Evolutionary conservation across 2,797 vertebrate species (phyloP), one percentile per base, ranked within the genome.

Genomic region (Lutjanus argentimaculatus): DNA sequence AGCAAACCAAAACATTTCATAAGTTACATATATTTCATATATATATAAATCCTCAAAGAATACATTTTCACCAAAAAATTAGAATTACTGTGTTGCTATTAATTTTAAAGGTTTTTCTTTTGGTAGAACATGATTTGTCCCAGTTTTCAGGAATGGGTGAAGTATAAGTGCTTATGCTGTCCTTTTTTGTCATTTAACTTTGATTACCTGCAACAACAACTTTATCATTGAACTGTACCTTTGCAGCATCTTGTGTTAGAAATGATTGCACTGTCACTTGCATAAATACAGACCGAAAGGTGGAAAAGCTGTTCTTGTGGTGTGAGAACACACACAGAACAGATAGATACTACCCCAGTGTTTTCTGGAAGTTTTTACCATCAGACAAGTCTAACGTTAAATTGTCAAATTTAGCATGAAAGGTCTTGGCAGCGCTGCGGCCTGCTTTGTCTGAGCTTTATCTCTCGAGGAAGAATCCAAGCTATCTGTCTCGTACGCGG

Each of bases 361-460:
- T 68, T 72, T 46, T 65, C 19, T 63, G 48, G 16, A 64, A 2
- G 53, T 79, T 88, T 84, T 8, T 62, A 80, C 46, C 21, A 4
- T 25, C 25, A 69, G 43, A 58, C 61, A 75, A 80, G 43, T 79
- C 71, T 80, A 67, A 85, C 8, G 8, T 76, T 85, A 88, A 88
- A 88, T 79, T 8, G 55, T 87, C 25, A 79, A 70, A 90, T 86
- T 85, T 74, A 85, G 77, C 81, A 73, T 84, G 72, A 85, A 70
- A 63, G 56, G 57, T 75, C 5, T 91, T 80, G 82, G 71, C 77
- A 75, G 51, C 0, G 2, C 56, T 46, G 72, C 65, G 1, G 42
- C 56, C 66, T 36, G 69, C 52, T 79, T 52, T 30, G 22, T 78
- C 74, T 43, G 68, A 59, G 63, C 0, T 2, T 46, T 42, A 59